Evolutionary conservation across 2,113 vertebrate species (phyloP).

Genomic region (Bambusicola thoracicus): DNA sequence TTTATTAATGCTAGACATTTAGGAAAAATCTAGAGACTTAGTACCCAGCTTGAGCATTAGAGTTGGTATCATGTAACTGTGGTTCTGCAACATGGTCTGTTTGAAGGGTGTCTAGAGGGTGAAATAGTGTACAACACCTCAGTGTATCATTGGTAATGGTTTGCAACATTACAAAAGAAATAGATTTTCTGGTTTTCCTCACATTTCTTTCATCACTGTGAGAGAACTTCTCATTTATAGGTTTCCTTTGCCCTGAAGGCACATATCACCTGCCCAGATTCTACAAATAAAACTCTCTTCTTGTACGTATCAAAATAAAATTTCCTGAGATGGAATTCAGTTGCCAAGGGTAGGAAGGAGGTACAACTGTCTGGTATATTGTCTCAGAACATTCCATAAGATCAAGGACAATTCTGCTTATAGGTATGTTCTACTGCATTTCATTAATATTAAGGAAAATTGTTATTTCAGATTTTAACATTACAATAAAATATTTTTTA

Average conservation of each 20-base stretch:
- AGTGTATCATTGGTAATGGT: background rate
- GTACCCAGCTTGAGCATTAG: background rate
- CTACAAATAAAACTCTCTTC: background rate
- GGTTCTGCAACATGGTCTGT: background rate
- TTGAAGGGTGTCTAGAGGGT: background rate
- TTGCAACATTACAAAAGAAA: background rate
- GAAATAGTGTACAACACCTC: background rate
- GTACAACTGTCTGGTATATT: background rate
- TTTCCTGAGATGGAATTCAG: constrained; percentile 23
- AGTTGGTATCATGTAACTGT: background rate
- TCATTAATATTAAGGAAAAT: constrained; percentile 22
- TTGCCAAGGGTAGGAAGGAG: background rate
- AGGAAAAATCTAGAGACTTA: background rate
- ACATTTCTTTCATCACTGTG: background rate
- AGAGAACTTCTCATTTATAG: background rate
- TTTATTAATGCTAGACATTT: background rate
- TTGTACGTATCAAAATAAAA: constrained; percentile 8
- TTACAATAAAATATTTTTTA: constrained; percentile 1
- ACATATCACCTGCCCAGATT: background rate
- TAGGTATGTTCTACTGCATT: background rate
- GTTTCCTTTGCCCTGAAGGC: constrained; percentile 21
- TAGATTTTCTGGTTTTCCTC: background rate
- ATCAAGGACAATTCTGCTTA: constrained; percentile 6
- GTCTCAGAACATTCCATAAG: constrained; percentile 36
- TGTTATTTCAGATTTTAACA: background rate